Evolutionary conservation across 2,888 invertebrate genomes (phyloP), one percentile per base, ranked within the genome.

Genomic region (Pardosa pseudoannulata): DNA sequence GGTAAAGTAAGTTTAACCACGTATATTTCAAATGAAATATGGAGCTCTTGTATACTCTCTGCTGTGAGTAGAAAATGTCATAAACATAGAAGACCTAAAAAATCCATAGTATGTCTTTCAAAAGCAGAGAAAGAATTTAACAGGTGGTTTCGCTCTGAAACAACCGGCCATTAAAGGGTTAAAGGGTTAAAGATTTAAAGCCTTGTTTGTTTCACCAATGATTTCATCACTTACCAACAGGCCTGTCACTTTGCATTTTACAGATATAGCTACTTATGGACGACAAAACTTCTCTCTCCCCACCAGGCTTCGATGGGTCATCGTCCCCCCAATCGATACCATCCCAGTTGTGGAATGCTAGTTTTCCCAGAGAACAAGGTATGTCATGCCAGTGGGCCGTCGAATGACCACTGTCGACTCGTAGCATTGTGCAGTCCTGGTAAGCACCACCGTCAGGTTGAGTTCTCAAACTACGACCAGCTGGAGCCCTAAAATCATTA

Each of bases 331-430:
- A 88, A 13, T 86, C 70, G 11, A 87, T 87, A 1, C 75, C 86
- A 41, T 88, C 81, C 81, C 78, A 74, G 11, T 73, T 74, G 13
- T 79, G 81, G 36, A 81, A 82, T 5, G 86, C 71, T 31, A 86
- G 64, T 56, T 88, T 89, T 13, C 90, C 90, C 28, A 90, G 74
- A 29, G 90, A 90, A 64, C 91, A 91, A 0, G 91, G 90, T 19
- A 91, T 89, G 88, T 91, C 91, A 67, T 91, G 90, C 91, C 91
- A 91, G 83, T 90, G 90, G 23, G 89, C 89, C 0, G 90, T 91
- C 0, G 90, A 90, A 46, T 90, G 90, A 67, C 90, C 88, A 46
- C 89, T 90, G 67, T 89, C 89, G 41, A 90, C 89, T 29, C 89
- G 78, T 5, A 91, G 85, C 67, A 90, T 89, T 6, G 90, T 90